Evolutionary conservation across 2,888 invertebrate genomes (phyloP).

Genomic region (Pristionchus maxplancki): DNA sequence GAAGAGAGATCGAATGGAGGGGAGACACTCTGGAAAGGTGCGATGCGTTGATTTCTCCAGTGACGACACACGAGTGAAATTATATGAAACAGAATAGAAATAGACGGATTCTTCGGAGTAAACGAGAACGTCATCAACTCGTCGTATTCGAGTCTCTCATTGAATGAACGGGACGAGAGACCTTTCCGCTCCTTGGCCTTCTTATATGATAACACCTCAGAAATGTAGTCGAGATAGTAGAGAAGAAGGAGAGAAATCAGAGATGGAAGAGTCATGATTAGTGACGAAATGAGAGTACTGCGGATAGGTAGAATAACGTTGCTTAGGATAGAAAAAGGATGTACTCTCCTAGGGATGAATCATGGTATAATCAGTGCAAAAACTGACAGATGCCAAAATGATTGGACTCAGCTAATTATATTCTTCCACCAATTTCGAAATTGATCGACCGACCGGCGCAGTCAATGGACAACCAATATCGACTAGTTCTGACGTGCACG

Average conservation of each 20-base stretch:
- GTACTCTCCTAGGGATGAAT: background rate
- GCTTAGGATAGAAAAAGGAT: background rate
- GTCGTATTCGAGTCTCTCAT: background rate
- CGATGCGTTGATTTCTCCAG: background rate
- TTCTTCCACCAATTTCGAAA: too few relatives aligned
- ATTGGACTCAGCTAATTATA: background rate
- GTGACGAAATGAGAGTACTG: background rate
- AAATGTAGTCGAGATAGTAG: slow-evolving; percentile 14
- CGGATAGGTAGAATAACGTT: background rate
- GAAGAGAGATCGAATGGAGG: background rate
- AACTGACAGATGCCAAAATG: background rate
- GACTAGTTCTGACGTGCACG: background rate
- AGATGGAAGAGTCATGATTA: background rate
- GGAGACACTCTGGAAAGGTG: background rate
- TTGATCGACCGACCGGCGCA: too few relatives aligned
- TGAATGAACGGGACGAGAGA: background rate
- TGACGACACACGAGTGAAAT: background rate
- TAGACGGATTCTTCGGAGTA: background rate
- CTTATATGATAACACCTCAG: background rate
- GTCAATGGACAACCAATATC: background rate
- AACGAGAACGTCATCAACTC: slow-evolving; percentile 13
- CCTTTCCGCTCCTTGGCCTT: slow-evolving; percentile 1
- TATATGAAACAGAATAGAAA: background rate
- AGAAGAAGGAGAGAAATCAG: background rate
- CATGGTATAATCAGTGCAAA: background rate